Base-by-base conservation (phyloP, 1,140 invertebrate species). In the Macrotrachela quadricornifera region DNA sequence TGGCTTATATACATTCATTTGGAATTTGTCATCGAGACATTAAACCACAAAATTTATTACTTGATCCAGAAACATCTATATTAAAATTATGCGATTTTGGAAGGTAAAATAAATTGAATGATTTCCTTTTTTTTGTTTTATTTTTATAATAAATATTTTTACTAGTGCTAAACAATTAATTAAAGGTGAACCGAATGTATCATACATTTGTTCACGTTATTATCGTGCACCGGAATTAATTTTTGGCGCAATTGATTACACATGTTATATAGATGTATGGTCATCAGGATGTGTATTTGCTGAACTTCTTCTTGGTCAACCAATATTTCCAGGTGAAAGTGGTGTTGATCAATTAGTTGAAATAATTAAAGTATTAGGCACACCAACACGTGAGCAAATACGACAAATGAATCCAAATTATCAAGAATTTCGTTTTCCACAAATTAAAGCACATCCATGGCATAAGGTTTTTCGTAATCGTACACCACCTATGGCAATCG, bases 401-500 rank as follows among this genome's bases (percentile, higher is more conserved):
- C 78, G 87, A 64, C 90, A 96, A 73, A 99, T 99, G 94, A 99
- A 99, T 78, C 90, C 90, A 47, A 97, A 97, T 71, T 99, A 99
- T 69, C 95, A 90, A 60, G 92, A 97, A 76, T 99, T 97, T 73
- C 95, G 95, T 74, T 99, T 99, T 72, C 94, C 94, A 61, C 90
- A 95, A 72, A 97, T 99, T 71, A 96, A 94, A 74, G 88, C 90
- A 64, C 91, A 97, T 77, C 91, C 92, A 50, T 99, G 92, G 92
- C 82, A 85, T 71, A 94, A 95, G 82, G 90, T 97, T 62, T 97
- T 99, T 74, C 80, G 90, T 68, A 81, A 85, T 60, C 80, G 90
- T 65, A 96, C 91, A 54, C 87, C 91, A 42, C 79, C 82, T 49
- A 91, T 97, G 74, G 92, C 92, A 56, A 91, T 97, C 71, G 85